A percentile compares a stretch with the other conserved stretches of the same genome.
These are phyloP conservation scores for Phyllotreta striolata DNA, from an alignment of 2,888 invertebrate species.

Conservation along the genomic window DNA sequence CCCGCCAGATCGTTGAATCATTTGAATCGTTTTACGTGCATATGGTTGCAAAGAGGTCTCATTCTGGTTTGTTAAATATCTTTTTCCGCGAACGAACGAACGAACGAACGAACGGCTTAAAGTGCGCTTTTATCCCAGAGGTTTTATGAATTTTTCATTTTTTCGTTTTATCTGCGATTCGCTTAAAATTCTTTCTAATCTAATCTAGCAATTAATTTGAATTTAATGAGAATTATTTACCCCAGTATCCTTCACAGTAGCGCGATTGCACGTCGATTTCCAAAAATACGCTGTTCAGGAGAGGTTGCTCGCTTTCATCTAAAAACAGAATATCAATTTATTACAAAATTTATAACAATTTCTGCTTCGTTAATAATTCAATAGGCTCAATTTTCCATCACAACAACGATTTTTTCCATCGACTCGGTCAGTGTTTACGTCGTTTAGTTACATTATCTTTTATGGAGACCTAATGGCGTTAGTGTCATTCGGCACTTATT, in stretches of 20 bases:
- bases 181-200: not conserved
- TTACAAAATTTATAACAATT: too few species aligned
- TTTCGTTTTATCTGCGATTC: not conserved
- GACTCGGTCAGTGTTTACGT: conserved; percentile 3
- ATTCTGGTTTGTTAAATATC: conserved; percentile 40
- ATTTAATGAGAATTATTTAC: conserved; percentile 1
- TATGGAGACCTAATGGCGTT: conserved; percentile 28
- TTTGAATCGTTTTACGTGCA: conserved; percentile 39
- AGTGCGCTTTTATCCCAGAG: too few species aligned
- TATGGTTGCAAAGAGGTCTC: conserved; percentile 44
- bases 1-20: conserved; percentile 38
- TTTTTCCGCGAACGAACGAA: not conserved
- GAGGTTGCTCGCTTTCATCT: conserved; percentile 10
- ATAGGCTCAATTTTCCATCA: not conserved
- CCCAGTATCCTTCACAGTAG: conserved; percentile 15
- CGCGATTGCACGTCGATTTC: conserved; percentile 12
- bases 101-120: too few species aligned
- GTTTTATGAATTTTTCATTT: too few species aligned
- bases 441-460: conserved; percentile 18
- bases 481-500: conserved; percentile 42
- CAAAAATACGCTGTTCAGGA: conserved; percentile 9
- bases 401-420: not conserved
- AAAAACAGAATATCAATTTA: too few species aligned
- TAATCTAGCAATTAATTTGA: not conserved
- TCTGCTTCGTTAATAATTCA: not conserved